phyloP scores from a whole-genome alignment of 2,888 invertebrate genomes.

The Erpobdella octoculata region DNA sequence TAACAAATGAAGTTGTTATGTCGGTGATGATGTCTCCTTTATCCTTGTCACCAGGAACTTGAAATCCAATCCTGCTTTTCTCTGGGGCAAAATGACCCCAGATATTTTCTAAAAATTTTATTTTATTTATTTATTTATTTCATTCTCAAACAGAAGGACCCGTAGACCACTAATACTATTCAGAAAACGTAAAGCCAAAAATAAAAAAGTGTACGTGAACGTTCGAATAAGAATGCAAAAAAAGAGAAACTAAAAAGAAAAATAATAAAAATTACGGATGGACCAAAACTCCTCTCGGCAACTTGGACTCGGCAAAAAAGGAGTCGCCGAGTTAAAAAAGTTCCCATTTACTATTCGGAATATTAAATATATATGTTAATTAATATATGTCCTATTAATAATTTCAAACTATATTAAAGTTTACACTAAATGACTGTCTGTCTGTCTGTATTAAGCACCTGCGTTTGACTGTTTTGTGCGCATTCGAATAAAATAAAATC shows the following conservation, averaged over 20 bases:
- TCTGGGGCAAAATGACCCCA: conserved; percentile 16
- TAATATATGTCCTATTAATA: no score
- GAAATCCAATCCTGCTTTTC: conserved; percentile 29
- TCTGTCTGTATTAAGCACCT: no score
- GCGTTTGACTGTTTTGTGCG: no score
- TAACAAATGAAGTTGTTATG: conserved; percentile 84
- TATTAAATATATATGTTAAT: no score
- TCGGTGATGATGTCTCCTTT: conserved; percentile 68
- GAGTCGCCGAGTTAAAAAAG: no score
- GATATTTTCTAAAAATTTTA: conserved; percentile 25
- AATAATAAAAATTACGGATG: neutral
- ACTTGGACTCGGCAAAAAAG: no score
- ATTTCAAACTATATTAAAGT: no score
- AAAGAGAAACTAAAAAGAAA: neutral
- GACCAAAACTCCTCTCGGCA: no score
- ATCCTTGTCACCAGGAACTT: conserved; percentile 36
- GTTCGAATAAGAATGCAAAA: neutral
- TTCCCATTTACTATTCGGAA: no score
- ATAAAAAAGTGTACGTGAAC: neutral
- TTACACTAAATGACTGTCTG: no score
- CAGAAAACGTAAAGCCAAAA: neutral
- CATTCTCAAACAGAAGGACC: neutral
- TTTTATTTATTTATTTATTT: neutral
- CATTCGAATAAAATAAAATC: no score
- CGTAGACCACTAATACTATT: neutral